Percentiles rank a stretch among this genome's conserved stretches.
These are phyloP conservation scores for Parascotia fuliginaria DNA, from an alignment of 2,888 invertebrate species.

Conservation along the genomic window DNA sequence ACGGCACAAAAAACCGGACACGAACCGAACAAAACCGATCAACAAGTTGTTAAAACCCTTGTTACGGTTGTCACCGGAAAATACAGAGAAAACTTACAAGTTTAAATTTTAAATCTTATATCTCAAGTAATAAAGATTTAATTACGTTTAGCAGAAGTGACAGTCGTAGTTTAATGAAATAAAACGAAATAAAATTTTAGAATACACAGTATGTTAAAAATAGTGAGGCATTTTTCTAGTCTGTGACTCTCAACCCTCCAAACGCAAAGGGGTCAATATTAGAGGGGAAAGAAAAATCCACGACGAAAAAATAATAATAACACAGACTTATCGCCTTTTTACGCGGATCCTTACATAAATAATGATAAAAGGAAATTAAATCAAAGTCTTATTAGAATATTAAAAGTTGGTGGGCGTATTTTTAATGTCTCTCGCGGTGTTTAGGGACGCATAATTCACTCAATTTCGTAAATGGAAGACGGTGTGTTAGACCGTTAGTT, in stretches of 20 bases:
- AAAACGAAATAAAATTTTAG: neutral
- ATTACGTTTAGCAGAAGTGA: neutral
- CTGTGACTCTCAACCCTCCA: conserved; percentile 61
- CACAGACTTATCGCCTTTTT: conserved; percentile 78
- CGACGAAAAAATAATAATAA: conserved; percentile 70
- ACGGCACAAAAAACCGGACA: conserved; percentile 64
- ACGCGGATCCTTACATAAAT: conserved; percentile 81
- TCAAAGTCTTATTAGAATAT: conserved; percentile 85
- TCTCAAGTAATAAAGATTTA: fast-evolving
- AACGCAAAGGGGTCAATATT: conserved; percentile 49
- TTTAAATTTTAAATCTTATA: conserved; percentile 16
- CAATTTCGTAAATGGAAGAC: conserved; percentile 82
- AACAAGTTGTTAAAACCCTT: conserved; percentile 71
- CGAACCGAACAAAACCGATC: conserved; percentile 66
- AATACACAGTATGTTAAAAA: conserved; percentile 3
- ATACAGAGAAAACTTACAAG: neutral
- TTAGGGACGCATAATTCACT: conserved; percentile 82
- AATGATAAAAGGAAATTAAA: conserved; percentile 86
- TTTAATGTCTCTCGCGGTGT: conserved; percentile 81
- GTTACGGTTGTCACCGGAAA: conserved; percentile 55
- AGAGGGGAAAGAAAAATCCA: conserved; percentile 62
- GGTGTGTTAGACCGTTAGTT: conserved; percentile 58
- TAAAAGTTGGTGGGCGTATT: conserved; percentile 81
- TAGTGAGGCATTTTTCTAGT: conserved; percentile 15
- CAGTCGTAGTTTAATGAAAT: conserved; percentile 2